These are phyloP conservation scores for Mercenaria mercenaria DNA, from an alignment of 1,140 invertebrate species.

Conservation along the genomic window DNA sequence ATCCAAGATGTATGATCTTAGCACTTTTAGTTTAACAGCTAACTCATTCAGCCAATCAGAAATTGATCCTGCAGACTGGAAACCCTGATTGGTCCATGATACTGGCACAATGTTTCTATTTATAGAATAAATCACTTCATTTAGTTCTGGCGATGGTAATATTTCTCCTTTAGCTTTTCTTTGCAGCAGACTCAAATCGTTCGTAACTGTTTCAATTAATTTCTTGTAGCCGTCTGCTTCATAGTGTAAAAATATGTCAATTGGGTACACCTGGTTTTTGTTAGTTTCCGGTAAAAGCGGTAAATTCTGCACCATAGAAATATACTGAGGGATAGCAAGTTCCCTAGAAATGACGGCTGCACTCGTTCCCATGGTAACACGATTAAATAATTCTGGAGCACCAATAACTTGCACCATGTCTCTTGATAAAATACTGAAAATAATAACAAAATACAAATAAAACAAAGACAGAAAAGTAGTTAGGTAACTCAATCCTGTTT, in stretches of 20 bases:
- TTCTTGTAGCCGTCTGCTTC: slow-evolving; percentile 78
- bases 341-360: slow-evolving; percentile 59
- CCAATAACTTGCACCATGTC: slow-evolving; percentile 82
- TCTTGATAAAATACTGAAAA: slow-evolving; percentile 76
- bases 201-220: slow-evolving; percentile 72
- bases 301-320: slow-evolving; percentile 70
- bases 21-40: slow-evolving; percentile 61
- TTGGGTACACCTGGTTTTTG: slow-evolving; percentile 78
- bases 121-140: slow-evolving; percentile 72
- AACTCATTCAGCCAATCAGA: slow-evolving; percentile 77
- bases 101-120: slow-evolving; percentile 76
- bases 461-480: neutral
- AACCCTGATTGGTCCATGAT: slow-evolving; percentile 76
- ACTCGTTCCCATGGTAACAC: slow-evolving; percentile 65
- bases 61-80: slow-evolving; percentile 73
- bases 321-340: slow-evolving; percentile 69
- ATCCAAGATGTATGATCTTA: slow-evolving; percentile 72
- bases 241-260: slow-evolving; percentile 80
- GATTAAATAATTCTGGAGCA: slow-evolving; percentile 79
- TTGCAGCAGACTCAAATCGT: slow-evolving; percentile 76
- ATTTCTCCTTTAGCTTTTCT: slow-evolving; percentile 73
- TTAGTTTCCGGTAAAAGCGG: slow-evolving; percentile 76
- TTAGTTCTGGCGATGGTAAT: slow-evolving; percentile 65
- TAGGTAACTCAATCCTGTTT: no score
- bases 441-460: neutral